Evolutionary conservation across 2,888 invertebrate genomes (phyloP).

Genomic region (Pherbina coryleti): DNA sequence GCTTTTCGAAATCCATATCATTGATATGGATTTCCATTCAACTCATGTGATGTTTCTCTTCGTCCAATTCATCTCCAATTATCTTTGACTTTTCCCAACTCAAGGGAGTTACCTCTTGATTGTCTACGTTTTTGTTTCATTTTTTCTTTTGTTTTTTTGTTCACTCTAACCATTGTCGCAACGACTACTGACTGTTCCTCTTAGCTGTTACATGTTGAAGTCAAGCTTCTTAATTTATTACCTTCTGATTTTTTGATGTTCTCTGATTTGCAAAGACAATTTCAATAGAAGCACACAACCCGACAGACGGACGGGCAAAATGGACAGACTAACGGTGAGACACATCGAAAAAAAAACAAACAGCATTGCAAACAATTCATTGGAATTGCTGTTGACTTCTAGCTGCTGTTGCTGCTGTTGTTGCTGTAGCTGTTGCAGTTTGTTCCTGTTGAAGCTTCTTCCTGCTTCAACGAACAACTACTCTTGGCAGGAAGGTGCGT

Average conservation of each 20-base stretch:
- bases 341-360: background rate
- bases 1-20: no score
- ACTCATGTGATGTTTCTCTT: background rate
- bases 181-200: constrained; percentile 50
- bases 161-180: constrained; percentile 5
- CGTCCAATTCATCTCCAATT: background rate
- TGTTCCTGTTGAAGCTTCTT: constrained; percentile 51
- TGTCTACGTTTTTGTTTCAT: background rate
- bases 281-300: background rate
- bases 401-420: constrained; percentile 30
- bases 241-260: constrained; percentile 55
- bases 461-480: background rate
- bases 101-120: background rate
- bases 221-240: constrained; percentile 57
- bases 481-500: constrained; percentile 14
- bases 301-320: background rate
- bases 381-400: constrained; percentile 19
- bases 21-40: background rate
- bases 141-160: background rate
- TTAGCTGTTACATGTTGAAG: constrained; percentile 7
- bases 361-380: background rate
- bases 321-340: background rate
- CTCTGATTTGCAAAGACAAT: constrained; percentile 32
- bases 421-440: constrained; percentile 48
- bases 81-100: background rate